Evolutionary conservation across 2,113 vertebrate species (phyloP).

Genomic region (Lasiurus cinereus): DNA sequence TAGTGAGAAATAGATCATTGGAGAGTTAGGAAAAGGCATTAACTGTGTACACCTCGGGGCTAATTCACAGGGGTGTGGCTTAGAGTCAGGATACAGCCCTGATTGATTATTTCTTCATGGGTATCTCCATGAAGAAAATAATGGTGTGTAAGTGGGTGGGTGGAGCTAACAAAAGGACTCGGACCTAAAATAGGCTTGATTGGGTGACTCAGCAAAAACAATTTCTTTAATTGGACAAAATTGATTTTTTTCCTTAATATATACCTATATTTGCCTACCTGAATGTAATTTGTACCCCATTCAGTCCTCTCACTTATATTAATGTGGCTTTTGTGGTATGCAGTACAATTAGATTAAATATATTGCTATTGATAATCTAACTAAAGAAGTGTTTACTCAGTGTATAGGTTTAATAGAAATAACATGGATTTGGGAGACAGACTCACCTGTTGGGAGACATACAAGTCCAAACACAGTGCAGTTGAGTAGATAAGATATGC

Average conservation of each 20-base stretch:
- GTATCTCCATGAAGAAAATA: slow-evolving; percentile 37
- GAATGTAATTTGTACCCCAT: slow-evolving; percentile 55
- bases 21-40: slow-evolving; percentile 25
- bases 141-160: background rate
- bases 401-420: slow-evolving; percentile 56
- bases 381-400: slow-evolving; percentile 33
- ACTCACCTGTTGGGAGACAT: background rate
- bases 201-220: slow-evolving; percentile 41
- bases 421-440: slow-evolving; percentile 49
- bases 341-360: slow-evolving; percentile 5
- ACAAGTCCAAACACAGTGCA: slow-evolving; percentile 44
- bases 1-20: slow-evolving; percentile 32
- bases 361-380: background rate
- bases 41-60: background rate
- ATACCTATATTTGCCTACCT: slow-evolving; percentile 10
- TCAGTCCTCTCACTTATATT: slow-evolving; percentile 14
- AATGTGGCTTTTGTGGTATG: slow-evolving; percentile 59
- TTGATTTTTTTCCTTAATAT: slow-evolving; percentile 55
- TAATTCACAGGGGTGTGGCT: background rate
- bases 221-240: slow-evolving; percentile 53
- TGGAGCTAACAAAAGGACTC: background rate
- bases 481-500: background rate
- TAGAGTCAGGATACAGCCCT: background rate
- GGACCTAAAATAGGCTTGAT: slow-evolving; percentile 23
- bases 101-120: background rate